phyloP scores from a whole-genome alignment of 2,113 vertebrate species.

The Lycaon pictus region DNA sequence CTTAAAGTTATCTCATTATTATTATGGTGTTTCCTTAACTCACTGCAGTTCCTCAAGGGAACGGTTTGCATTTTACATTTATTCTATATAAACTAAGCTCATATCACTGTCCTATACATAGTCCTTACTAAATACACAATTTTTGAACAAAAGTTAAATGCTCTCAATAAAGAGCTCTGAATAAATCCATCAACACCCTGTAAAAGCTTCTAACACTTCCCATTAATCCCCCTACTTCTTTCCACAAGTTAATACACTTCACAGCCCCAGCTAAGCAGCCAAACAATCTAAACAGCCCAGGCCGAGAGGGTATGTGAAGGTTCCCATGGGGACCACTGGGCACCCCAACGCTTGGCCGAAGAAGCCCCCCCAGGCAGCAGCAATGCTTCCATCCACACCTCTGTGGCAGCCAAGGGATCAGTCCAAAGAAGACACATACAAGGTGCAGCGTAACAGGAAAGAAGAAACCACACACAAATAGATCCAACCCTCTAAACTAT shows the following conservation, averaged over 20 bases:
- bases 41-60: neutral
- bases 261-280: neutral
- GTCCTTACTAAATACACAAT: neutral
- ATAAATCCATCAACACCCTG: neutral
- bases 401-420: neutral
- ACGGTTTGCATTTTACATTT: neutral
- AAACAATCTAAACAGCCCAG: neutral
- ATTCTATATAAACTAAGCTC: neutral
- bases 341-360: neutral
- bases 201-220: neutral
- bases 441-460: neutral
- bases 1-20: neutral
- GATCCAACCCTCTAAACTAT: neutral
- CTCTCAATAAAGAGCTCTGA: neutral
- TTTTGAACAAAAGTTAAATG: neutral
- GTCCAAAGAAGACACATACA: neutral
- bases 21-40: neutral
- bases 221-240: neutral
- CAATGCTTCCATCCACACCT: too few relatives aligned
- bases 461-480: neutral
- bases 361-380: neutral
- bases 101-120: neutral
- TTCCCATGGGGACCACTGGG: too few relatives aligned
- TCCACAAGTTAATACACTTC: neutral
- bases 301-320: too few relatives aligned